Base-by-base conservation (phyloP, 2,797 vertebrate genomes). In the Cossypha heuglini region DNA sequence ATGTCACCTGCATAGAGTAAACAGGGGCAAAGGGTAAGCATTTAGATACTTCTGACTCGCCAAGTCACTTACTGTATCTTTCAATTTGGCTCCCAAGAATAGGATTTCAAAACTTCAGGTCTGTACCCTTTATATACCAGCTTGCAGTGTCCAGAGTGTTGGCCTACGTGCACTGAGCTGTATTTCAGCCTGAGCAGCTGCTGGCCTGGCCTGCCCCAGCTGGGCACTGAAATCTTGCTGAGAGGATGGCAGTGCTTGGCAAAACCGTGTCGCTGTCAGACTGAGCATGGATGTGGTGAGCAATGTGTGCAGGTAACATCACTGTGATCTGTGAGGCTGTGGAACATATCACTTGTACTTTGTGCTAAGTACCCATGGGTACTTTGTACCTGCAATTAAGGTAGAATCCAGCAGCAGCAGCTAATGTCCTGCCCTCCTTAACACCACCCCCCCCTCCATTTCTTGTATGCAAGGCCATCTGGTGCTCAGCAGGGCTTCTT, bases 241-340 rank as follows among this genome's bases (percentile, higher is more conserved):
- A 17, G 46, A n/a, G 49, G 6, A 5, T 0, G 2, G 48, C 58
- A 54, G 88, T 1, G 1, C 66, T 42, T 0, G 0, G 46, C 59
- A 42, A 7, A 38, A 78, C n/a, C 0, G 0, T 0, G 3, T 19
- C 1, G 0, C 52, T 20, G 28, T 29, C 59, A 43, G 16, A 6
- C 37, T 37, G 45, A 59, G 58, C 19, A 1, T 0, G 7, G 55
- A 12, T 1, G 7, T 4, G 52, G 21, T 40, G 69, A 42, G 42
- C 33, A 4, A 0, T 29, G 24, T 18, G 31, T 25, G 22, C 24
- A 18, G 25, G 16, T 26, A 19, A 40, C 10, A 35, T 45, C 35
- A 7, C 0, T 48, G 37, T 35, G 22, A 52, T 66, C 55, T 77
- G 29, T 1, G 10, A 37, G 24, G 26, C 63, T 18, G 13, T 46